Evolutionary conservation across 2,888 invertebrate genomes (phyloP), one percentile per base, ranked within the genome.

Genomic region (Ametastegia equiseti): DNA sequence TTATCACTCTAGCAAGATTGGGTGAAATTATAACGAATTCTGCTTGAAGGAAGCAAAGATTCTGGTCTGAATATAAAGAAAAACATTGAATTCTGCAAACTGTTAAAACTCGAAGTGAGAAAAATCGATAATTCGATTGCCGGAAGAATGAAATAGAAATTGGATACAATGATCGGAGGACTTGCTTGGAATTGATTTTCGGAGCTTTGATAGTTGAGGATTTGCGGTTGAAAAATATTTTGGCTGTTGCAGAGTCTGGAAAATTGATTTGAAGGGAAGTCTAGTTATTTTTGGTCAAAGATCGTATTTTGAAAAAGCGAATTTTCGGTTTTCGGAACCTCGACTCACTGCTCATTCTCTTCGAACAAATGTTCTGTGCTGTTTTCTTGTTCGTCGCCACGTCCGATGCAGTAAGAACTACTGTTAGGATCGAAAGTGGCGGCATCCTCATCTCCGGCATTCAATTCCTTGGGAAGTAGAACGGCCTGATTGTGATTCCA

Each of bases 401-500:
- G 73, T 50, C 50, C 75, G n/a, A 75, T 36, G 9, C 54, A 23
- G 30, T 54, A 75, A 19, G 75, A 54, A 9, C 88, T 86, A 80
- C 85, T 87, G 30, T 87, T 89, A 81, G 84, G 86, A 15, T 91
- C 91, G 81, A 88, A 88, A 47, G 82, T 80, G 80, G 81, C 79
- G 54, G 89, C 87, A 33, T 88, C 87, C 82, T 89, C 88, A 15
- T 85, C 86, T 42, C 84, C 86, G 81, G 83, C 84, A 54, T 86
- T 86, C 19, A 73, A 77, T 85, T 92, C 92, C 83, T 87, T 88
- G 6, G 88, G 85, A 42, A 92, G 80, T 80, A 89, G 91, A 50
- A 92, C 85, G 11, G 91, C 91, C 82, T 91, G 91, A 54, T 90
- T 91, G 80, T 91, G 92, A 84, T 92, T 91, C 92, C 92, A 91